phyloP scores from a whole-genome alignment of 2,113 vertebrate species.

The Strigops habroptila region DNA sequence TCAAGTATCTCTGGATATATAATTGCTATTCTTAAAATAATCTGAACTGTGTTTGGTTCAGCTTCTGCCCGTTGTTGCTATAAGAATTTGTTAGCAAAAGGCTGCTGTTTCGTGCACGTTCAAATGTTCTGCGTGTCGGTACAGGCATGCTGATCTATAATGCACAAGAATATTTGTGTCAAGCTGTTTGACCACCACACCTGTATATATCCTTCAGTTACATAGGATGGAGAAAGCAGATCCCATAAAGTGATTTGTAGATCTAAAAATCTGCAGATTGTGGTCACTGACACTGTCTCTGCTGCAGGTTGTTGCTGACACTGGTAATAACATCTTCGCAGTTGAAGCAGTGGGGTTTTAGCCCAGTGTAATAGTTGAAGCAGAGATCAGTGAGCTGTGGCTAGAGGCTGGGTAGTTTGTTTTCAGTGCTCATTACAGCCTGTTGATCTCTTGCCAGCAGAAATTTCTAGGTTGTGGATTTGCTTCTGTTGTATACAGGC shows the following conservation, averaged over 20 bases:
- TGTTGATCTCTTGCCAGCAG: conserved; percentile 44
- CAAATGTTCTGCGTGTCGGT: background rate
- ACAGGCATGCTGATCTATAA: background rate
- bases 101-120: background rate
- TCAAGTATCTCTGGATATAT: background rate
- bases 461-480: conserved; percentile 39
- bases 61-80: background rate
- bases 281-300: background rate
- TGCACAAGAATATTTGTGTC: background rate
- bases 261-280: background rate
- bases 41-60: background rate
- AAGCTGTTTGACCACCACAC: conserved; percentile 19
- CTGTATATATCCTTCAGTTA: background rate
- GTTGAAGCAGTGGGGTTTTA: background rate
- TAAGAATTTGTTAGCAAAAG: background rate
- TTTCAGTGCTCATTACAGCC: conserved; percentile 2
- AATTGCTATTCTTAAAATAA: background rate
- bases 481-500: conserved; percentile 21
- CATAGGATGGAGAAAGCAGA: background rate
- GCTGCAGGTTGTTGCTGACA: background rate
- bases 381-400: background rate
- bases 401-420: background rate
- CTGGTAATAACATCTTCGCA: background rate
- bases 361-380: background rate
- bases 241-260: background rate